Percentiles rank a stretch among this genome's conserved stretches.
phyloP scores from a whole-genome alignment of 2,113 vertebrate genomes.

The Chloropsis cyanopogon region DNA sequence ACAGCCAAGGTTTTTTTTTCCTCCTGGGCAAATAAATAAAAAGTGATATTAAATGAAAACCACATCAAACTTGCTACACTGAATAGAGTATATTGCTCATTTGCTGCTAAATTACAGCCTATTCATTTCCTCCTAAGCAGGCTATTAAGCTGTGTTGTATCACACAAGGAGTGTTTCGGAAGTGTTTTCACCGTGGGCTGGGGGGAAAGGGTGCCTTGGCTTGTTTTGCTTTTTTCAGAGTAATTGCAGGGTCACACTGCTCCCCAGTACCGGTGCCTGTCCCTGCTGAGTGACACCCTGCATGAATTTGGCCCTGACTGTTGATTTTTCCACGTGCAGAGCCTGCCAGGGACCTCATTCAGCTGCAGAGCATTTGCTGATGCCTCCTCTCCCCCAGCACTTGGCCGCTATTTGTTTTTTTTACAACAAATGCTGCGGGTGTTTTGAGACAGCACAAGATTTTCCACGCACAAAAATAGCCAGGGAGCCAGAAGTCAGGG shows the following conservation, averaged over 20 bases:
- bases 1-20: background rate
- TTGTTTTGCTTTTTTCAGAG: background rate
- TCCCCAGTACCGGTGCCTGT: background rate
- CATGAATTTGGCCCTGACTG: slow-evolving; percentile 3
- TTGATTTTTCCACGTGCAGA: slow-evolving; percentile 51
- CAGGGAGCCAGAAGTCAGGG: background rate
- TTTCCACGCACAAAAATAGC: background rate
- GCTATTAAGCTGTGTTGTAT: slow-evolving; percentile 8
- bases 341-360: slow-evolving; percentile 17
- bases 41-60: slow-evolving; percentile 36
- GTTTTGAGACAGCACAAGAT: background rate
- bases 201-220: background rate
- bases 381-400: slow-evolving; percentile 5
- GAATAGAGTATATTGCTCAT: slow-evolving; percentile 20
- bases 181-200: background rate
- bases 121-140: slow-evolving; percentile 41
- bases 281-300: slow-evolving; percentile 4
- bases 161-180: slow-evolving; percentile 14
- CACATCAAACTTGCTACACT: slow-evolving; percentile 30
- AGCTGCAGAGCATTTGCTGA: background rate
- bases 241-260: slow-evolving; percentile 44
- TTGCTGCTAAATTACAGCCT: slow-evolving; percentile 35
- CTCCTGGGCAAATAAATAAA: slow-evolving; percentile 41
- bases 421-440: background rate
- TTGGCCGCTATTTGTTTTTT: background rate